Percentiles rank a stretch among this genome's conserved stretches.
These are phyloP conservation scores for Serripes groenlandicus DNA, from an alignment of 2,888 invertebrate species.

Conservation along the genomic window DNA sequence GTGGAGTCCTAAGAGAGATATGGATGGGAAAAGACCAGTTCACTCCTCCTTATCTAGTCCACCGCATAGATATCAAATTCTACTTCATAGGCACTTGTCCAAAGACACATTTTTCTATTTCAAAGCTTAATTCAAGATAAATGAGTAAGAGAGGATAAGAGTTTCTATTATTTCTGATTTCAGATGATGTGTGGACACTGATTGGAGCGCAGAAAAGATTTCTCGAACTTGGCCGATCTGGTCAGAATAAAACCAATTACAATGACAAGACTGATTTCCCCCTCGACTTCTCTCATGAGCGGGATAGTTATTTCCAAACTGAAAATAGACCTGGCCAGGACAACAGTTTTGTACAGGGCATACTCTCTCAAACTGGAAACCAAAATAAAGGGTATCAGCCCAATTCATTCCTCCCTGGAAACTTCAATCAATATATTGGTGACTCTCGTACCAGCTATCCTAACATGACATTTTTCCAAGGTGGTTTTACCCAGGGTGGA, in stretches of 20 bases:
- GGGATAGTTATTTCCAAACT: slow-evolving; percentile 48
- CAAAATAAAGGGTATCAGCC: slow-evolving; percentile 52
- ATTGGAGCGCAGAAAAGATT: slow-evolving; percentile 62
- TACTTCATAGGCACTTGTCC: neutral
- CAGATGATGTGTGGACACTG: slow-evolving; percentile 65
- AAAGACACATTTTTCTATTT: neutral
- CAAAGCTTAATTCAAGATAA: neutral
- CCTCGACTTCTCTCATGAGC: slow-evolving; percentile 59
- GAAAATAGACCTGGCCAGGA: slow-evolving; percentile 39
- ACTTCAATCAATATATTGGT: slow-evolving; percentile 49
- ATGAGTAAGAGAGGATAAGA: slow-evolving; percentile 8
- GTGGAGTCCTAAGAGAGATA: too few relatives aligned
- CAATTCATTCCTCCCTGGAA: slow-evolving; percentile 46
- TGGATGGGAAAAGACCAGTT: neutral
- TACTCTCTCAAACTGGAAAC: slow-evolving; percentile 45
- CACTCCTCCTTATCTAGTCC: neutral
- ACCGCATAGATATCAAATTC: neutral
- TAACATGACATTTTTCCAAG: slow-evolving; percentile 53
- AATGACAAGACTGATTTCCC: slow-evolving; percentile 60
- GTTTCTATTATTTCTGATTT: slow-evolving; percentile 42
- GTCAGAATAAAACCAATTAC: slow-evolving; percentile 45
- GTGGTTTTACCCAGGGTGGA: slow-evolving; percentile 58
- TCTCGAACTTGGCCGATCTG: slow-evolving; percentile 53
- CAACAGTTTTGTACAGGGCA: slow-evolving; percentile 50
- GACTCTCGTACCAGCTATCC: slow-evolving; percentile 45